Conservation (phyloP, 2,888 invertebrate species). For the Hermaeophaga mercurialis region DNA sequence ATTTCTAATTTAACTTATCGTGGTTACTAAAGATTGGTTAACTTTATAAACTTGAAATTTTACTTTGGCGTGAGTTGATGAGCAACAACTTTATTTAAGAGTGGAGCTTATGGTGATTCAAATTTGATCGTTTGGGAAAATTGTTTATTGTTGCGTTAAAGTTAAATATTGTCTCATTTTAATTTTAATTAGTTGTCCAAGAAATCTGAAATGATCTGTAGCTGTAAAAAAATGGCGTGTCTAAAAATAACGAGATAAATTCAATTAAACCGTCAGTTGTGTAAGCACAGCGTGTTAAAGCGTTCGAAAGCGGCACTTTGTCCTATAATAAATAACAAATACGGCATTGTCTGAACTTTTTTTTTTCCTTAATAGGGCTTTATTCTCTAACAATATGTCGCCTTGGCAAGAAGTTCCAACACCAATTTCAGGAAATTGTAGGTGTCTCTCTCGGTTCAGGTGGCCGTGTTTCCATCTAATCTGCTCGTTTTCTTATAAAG, state of each 20-base stretch:
- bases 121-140: too few species aligned
- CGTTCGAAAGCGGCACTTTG: constrained; percentile 6
- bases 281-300: constrained; percentile 14
- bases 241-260: constrained; percentile 2
- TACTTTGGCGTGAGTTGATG: too few species aligned
- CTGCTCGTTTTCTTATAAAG: constrained; percentile 47
- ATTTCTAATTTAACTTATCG: too few species aligned
- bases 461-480: constrained; percentile 49
- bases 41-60: too few species aligned
- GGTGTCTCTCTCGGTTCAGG: constrained; percentile 54
- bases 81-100: too few species aligned
- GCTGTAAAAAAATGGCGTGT: too few species aligned
- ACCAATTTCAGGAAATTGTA: constrained; percentile 45
- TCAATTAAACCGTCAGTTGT: constrained; percentile 8
- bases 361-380: constrained; percentile 18
- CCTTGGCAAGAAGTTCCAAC: constrained; percentile 24
- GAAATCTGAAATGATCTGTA: too few species aligned
- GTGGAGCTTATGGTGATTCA: too few species aligned
- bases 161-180: too few species aligned
- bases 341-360: background rate
- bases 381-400: constrained; percentile 23
- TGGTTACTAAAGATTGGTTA: too few species aligned
- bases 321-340: constrained; percentile 19
- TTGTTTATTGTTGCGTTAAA: too few species aligned
- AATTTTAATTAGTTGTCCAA: too few species aligned